phyloP scores from a whole-genome alignment of 2,797 vertebrate genomes.

The Geotrypetes seraphini region DNA sequence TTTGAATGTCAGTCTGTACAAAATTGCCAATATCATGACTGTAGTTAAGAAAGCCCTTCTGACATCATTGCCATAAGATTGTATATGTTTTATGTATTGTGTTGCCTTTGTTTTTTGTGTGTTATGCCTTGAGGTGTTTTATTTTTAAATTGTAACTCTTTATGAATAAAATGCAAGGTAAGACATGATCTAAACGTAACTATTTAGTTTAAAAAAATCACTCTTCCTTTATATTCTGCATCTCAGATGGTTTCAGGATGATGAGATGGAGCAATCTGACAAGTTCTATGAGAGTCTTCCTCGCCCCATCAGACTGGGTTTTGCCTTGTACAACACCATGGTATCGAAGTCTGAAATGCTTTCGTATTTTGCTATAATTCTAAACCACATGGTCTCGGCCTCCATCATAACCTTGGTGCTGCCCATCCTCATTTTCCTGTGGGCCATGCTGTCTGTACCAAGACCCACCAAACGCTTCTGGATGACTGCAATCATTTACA shows the following conservation, averaged over 20 bases:
- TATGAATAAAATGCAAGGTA: too few relatives aligned
- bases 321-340: conserved; percentile 49
- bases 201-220: too few relatives aligned
- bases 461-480: conserved; percentile 60
- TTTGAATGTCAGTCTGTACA: too few relatives aligned
- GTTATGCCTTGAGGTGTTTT: too few relatives aligned
- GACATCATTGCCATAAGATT: too few relatives aligned
- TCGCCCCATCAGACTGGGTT: conserved; percentile 41
- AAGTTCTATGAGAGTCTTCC: conserved; percentile 41
- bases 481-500: conserved; percentile 68
- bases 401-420: conserved; percentile 52
- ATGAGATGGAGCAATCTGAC: conserved; percentile 49
- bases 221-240: background rate
- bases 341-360: conserved; percentile 59
- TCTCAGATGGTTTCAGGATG: conserved; percentile 45
- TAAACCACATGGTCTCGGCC: conserved; percentile 59
- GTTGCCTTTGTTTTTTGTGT: too few relatives aligned
- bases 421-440: conserved; percentile 59
- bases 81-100: too few relatives aligned
- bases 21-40: too few relatives aligned
- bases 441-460: conserved; percentile 62
- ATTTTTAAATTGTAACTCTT: too few relatives aligned
- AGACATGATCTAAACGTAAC: too few relatives aligned
- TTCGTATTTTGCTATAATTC: conserved; percentile 58
- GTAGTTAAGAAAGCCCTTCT: too few relatives aligned